Conservation (phyloP, 2,888 invertebrate genomes). For the Apeira syringaria region DNA sequence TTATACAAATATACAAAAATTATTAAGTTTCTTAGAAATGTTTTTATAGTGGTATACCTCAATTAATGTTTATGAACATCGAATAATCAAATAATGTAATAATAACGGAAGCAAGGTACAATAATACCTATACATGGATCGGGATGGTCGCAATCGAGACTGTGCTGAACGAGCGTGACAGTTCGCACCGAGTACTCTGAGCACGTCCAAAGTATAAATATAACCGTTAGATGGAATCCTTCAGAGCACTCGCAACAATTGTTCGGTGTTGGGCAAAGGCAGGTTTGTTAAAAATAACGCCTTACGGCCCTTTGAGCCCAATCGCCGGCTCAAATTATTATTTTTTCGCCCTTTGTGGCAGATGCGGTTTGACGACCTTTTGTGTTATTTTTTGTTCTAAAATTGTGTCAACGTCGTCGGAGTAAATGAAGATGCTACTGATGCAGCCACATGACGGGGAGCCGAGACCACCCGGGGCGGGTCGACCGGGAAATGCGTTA, state of each 20-base stretch:
- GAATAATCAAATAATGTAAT: no score
- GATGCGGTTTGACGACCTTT: slow-evolving; percentile 35
- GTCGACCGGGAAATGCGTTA: no score
- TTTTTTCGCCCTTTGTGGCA: slow-evolving; percentile 38
- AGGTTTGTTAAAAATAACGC: slow-evolving; percentile 46
- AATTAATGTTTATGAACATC: no score
- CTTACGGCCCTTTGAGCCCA: slow-evolving; percentile 51
- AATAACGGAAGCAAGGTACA: no score
- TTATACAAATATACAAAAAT: no score
- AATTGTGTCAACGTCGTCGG: slow-evolving; percentile 14
- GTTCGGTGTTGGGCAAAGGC: slow-evolving; percentile 44
- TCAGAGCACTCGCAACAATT: slow-evolving; percentile 35
- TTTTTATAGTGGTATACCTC: no score
- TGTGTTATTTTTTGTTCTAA: slow-evolving; percentile 21
- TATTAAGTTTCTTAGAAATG: no score
- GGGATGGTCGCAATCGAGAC: no score
- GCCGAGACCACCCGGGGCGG: no score
- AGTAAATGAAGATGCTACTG: slow-evolving; percentile 9
- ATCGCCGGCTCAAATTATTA: slow-evolving; percentile 52
- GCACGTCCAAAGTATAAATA: slow-evolving; percentile 2
- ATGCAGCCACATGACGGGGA: background rate
- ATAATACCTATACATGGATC: no score
- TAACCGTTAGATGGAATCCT: slow-evolving; percentile 13
- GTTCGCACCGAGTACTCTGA: no score
- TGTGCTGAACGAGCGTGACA: no score